Evolutionary conservation across 1,140 invertebrate species (phyloP), one percentile per base, ranked within the genome.

Genomic region (Hylaeus volcanicus): DNA sequence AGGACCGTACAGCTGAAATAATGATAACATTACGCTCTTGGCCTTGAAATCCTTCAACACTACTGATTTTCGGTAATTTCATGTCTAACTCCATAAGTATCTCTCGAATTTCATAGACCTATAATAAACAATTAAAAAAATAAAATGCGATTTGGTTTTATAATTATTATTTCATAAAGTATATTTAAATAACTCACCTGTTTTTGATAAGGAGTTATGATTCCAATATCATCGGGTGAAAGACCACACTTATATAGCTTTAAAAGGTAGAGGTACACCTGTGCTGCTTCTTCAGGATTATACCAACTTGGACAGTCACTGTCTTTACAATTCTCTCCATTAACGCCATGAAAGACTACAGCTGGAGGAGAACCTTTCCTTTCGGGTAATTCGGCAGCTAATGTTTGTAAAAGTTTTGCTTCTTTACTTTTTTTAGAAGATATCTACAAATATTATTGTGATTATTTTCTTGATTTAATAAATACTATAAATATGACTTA

Each of bases 21-120:
- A 99, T 95, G 56, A 99, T 97, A 3, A 98, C 95, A 65, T 96
- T 95, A 73, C 96, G 94, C 92, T 99, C 98, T 93, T 98, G 96
- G 6, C 98, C 98, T 93, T 99, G 98, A 91, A 99, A 99, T 91
- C 99, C 98, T 94, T 99, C 98, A 1, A 99, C 98, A 8, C 97
- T 97, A 0, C 98, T 98, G 58, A 99, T 95, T 95, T 98, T 98
- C 3, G 97, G 97, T 79, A 95, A 89, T 26, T 94, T 90, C 8
- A 96, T 89, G n/a, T 96, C 94, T 81, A 96, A 94, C 14, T 96
- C 95, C 26, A 94, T 92, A n/a, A 98, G 93, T 55, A 97, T 86
- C 9, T 94, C 86, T 61, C 95, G 93, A 43, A 98, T 95, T 92
- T 97, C 96, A 83, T 95, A 94, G 1, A 96, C 96, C 96, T 97